Percentiles rank a stretch among this genome's conserved stretches.
These are phyloP conservation scores for Pollicipes pollicipes DNA, from an alignment of 1,140 invertebrate species.

Conservation along the genomic window DNA sequence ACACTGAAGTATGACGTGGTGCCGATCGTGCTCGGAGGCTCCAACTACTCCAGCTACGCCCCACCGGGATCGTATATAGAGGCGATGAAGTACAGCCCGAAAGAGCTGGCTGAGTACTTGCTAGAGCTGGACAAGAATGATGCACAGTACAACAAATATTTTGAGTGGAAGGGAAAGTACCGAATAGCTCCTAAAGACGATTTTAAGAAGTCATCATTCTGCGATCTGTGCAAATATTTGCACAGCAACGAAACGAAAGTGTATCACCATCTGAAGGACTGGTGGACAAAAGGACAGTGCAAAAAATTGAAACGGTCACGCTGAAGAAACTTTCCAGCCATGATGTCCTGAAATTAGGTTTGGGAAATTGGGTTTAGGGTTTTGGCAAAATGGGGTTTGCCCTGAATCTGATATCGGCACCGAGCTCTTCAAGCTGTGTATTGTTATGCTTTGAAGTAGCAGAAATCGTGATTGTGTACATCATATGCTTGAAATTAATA, in stretches of 20 bases:
- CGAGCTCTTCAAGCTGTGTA: no score
- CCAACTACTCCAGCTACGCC: constrained; percentile 34
- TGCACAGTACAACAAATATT: constrained; percentile 11
- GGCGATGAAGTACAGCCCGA: constrained; percentile 19
- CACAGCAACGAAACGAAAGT: neutral
- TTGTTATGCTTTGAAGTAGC: no score
- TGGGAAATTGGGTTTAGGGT: no score
- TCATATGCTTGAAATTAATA: no score
- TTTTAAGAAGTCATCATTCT: neutral
- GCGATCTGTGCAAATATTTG: neutral
- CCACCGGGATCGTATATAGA: constrained; percentile 47
- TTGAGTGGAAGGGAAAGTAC: constrained; percentile 8
- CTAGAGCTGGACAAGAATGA: constrained; percentile 12
- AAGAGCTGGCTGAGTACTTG: constrained; percentile 13
- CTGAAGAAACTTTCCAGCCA: no score
- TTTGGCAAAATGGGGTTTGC: no score
- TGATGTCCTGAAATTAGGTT: no score
- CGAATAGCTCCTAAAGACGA: neutral
- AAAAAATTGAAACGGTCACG: neutral
- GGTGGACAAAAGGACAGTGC: neutral
- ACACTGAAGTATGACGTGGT: constrained; percentile 30
- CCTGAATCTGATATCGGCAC: no score
- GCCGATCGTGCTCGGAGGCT: constrained; percentile 47
- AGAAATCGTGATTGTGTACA: no score
- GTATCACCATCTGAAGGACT: neutral